Base-by-base conservation (phyloP, 2,888 invertebrate species). In the Cotesia congregata region DNA sequence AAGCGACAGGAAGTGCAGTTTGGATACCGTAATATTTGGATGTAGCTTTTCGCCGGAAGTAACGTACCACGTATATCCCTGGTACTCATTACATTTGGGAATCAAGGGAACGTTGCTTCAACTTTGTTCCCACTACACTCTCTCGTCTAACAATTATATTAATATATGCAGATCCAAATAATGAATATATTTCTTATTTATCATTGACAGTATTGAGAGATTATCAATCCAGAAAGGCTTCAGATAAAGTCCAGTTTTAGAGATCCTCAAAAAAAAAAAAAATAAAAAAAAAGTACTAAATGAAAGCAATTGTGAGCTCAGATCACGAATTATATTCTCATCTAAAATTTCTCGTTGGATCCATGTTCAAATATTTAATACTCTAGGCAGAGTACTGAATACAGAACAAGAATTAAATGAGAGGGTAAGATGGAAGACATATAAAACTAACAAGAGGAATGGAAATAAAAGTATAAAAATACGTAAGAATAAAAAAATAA, bases 371-470 rank as follows among this genome's bases (percentile, higher is more conserved):
- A 84, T 86, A 84, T 86, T 74, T 86, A 83, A 86, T 86, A 85
- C 86, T 83, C 85, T 83, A 83, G 82, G 84, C 86, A 80, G 85
- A 86, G 85, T 85, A 85, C 86, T 83, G 85, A 86, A 86, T 85
- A 83, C 83, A 82, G 76, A 70, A 70, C 70, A 60, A n/a, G 65
- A 75, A 75, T 68, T 61, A 69, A 75, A 64, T 64, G 50, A 20
- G 62, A 61, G 7, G 75, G 69, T 69, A 75, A 75, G 69, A 75
- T 67, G 67, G 68, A 41, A 74, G 74, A n/a, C 61, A n/a, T 50
- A 67, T 39, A 74, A 71, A 39, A 62, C 68, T 62, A 62, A 61
- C 60, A 74, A n/a, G 15, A 40, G 12, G 15, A 67, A 40, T 38
- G 60, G 30, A 30, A 70, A 70, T 70, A 60, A 60, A 38, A 59